These are phyloP conservation scores for Tipula lateralis DNA, from an alignment of 2,888 invertebrate species.

Conservation along the genomic window DNA sequence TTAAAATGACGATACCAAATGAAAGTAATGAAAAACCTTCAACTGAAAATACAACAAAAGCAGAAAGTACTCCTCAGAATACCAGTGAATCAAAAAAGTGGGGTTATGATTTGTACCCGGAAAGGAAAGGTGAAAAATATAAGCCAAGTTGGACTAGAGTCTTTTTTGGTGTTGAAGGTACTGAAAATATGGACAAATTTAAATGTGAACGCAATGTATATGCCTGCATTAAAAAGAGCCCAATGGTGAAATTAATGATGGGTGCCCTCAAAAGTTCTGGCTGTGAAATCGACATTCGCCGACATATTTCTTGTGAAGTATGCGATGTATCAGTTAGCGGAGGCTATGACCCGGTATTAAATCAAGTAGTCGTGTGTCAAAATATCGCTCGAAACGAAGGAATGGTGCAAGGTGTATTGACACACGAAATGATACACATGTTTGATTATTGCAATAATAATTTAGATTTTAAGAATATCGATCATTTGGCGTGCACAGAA, in stretches of 20 bases:
- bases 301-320: constrained; percentile 89
- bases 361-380: constrained; percentile 85
- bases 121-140: constrained; percentile 60
- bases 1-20: not conserved
- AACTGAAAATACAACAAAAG: not conserved
- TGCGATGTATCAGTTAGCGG: constrained; percentile 81
- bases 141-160: constrained; percentile 54
- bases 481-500: constrained; percentile 93
- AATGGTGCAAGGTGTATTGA: constrained; percentile 72
- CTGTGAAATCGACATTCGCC: constrained; percentile 65
- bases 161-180: constrained; percentile 62
- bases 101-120: constrained; percentile 78
- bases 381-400: constrained; percentile 68
- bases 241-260: constrained; percentile 79
- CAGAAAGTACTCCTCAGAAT: not conserved
- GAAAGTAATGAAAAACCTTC: not conserved
- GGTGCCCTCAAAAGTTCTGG: constrained; percentile 75
- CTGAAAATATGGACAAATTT: constrained; percentile 63
- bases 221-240: constrained; percentile 69
- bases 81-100: not conserved
- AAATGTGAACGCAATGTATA: constrained; percentile 78
- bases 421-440: constrained; percentile 95
- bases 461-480: constrained; percentile 80
- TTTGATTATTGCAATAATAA: constrained; percentile 89
- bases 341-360: constrained; percentile 80